Evolutionary conservation across 37 sponge, comb jelly and placozoan genomes (phyloP).

Genomic region (Cliona cf. orientalis): DNA sequence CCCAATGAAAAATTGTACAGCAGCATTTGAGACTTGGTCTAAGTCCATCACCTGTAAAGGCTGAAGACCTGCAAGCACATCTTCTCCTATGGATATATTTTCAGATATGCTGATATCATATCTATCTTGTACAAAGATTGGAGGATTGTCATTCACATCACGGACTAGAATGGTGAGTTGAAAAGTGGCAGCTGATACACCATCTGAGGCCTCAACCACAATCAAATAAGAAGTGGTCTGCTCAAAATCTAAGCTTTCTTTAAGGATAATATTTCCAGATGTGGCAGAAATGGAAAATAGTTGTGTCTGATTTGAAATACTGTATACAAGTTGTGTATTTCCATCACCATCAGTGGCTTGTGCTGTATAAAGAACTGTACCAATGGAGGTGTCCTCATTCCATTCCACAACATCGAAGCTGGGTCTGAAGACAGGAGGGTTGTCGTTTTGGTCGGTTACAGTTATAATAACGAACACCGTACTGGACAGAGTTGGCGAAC

Average conservation of each 20-base stretch:
- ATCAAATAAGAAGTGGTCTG: constrained; percentile 11
- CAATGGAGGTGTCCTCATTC: constrained; percentile 44
- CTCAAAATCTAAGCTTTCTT: constrained; percentile 32
- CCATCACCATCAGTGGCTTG: constrained; percentile 58
- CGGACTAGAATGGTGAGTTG: constrained; percentile 25
- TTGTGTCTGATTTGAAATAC: background rate
- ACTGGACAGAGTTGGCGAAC: constrained; percentile 31
- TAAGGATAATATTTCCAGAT: constrained; percentile 39
- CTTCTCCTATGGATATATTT: constrained; percentile 7
- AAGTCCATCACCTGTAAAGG: constrained; percentile 32
- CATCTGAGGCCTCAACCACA: constrained; percentile 44
- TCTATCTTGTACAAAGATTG: background rate
- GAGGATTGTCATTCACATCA: constrained; percentile 44
- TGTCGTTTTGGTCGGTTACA: constrained; percentile 54
- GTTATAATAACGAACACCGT: constrained; percentile 31
- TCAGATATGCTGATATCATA: constrained; percentile 42
- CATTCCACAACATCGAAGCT: background rate
- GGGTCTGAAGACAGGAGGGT: constrained; percentile 54
- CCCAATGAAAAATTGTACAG: constrained; percentile 6
- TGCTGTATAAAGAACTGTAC: constrained; percentile 27
- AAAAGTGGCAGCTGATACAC: background rate
- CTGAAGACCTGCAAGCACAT: constrained; percentile 11
- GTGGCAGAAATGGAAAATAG: constrained; percentile 29
- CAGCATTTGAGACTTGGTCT: constrained; percentile 56
- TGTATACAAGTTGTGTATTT: constrained; percentile 8